These are phyloP conservation scores for Crambe crambe DNA, from an alignment of 37 sponge, comb jelly and placozoan genomes.

Conservation along the genomic window DNA sequence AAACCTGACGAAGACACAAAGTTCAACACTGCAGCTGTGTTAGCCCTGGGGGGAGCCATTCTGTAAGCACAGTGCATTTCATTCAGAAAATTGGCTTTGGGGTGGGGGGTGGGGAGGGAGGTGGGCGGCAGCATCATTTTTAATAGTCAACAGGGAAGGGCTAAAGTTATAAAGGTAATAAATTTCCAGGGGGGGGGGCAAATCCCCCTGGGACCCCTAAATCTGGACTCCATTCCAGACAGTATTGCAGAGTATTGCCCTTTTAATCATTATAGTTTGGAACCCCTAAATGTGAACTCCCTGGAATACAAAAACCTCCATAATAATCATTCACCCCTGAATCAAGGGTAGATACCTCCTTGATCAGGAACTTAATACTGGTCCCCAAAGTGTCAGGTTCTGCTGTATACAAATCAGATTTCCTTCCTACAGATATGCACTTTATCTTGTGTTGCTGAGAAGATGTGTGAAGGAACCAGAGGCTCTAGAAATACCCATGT, in stretches of 20 bases:
- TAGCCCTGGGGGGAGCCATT: constrained; percentile 61
- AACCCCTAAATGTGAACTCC: no score
- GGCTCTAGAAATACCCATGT: constrained; percentile 81
- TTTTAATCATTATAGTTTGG: no score
- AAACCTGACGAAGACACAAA: not conserved
- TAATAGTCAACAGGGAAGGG: not conserved
- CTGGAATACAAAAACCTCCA: no score
- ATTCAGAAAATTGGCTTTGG: not conserved
- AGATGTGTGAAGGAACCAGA: constrained; percentile 48
- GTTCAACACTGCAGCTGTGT: constrained; percentile 31
- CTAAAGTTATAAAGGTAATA: not conserved
- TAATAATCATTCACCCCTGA: no score
- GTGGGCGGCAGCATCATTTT: not conserved
- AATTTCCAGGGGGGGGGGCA: no score
- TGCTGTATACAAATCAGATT: no score
- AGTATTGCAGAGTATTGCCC: no score
- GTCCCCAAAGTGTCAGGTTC: no score
- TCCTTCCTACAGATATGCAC: constrained; percentile 58
- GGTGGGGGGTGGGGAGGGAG: not conserved
- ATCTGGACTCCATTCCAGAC: no score
- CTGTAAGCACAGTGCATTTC: constrained; percentile 45
- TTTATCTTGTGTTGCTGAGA: constrained; percentile 73
- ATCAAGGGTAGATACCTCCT: no score
- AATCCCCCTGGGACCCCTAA: no score
- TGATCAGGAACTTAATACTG: no score